Conservation (phyloP, 1,140 invertebrate genomes). For the Bombus pascuorum region DNA sequence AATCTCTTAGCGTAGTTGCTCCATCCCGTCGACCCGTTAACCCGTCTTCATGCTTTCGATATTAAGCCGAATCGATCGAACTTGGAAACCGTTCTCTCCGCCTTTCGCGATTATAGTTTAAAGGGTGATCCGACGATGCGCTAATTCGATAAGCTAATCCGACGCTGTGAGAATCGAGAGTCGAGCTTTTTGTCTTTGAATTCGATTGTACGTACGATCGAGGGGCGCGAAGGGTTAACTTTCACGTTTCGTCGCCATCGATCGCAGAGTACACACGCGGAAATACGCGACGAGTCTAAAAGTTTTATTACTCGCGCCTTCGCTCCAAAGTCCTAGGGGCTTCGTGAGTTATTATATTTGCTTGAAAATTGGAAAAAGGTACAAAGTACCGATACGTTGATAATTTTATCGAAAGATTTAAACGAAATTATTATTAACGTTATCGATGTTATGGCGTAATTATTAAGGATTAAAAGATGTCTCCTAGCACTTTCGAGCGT, state of each 20-base stretch:
- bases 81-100: neutral
- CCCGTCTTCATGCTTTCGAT: neutral
- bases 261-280: neutral
- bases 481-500: neutral
- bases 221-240: neutral
- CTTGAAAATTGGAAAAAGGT: neutral
- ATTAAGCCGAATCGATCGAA: slow-evolving; percentile 26
- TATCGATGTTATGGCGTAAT: fast-evolving
- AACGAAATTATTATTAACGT: neutral
- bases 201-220: neutral
- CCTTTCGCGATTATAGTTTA: slow-evolving; percentile 12
- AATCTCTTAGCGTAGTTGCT: neutral
- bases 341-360: neutral
- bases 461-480: neutral
- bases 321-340: neutral
- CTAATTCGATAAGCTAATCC: slow-evolving; percentile 49
- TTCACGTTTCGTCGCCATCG: neutral
- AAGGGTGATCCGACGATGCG: slow-evolving; percentile 20
- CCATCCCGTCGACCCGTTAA: neutral
- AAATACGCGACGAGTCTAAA: neutral
- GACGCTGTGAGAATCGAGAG: neutral
- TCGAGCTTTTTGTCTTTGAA: neutral
- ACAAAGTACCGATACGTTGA: too few species aligned
- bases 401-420: too few species aligned
- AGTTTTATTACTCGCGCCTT: neutral